phyloP scores from a whole-genome alignment of 2,113 vertebrate species.

The Sclerurus mexicanus region DNA sequence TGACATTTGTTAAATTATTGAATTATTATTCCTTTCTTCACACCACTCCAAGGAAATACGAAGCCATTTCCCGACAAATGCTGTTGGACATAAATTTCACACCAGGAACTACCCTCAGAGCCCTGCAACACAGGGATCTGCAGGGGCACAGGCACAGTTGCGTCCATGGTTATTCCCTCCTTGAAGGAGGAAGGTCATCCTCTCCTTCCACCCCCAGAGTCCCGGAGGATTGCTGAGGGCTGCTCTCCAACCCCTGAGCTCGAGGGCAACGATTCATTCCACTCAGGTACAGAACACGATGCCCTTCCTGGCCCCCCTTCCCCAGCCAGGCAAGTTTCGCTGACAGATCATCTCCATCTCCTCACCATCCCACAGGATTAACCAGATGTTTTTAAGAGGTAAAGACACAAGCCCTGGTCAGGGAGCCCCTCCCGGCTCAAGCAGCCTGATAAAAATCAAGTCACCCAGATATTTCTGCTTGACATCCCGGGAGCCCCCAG shows the following conservation, averaged over 20 bases:
- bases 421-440: not conserved
- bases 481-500: not conserved
- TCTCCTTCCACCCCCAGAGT: not conserved
- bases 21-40: not conserved
- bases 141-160: not conserved
- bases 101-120: not conserved
- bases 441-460: not conserved
- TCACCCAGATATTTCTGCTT: not conserved
- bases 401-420: not conserved
- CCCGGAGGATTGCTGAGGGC: not conserved
- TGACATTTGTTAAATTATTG: not conserved
- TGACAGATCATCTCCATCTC: not conserved
- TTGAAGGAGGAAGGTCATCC: not conserved
- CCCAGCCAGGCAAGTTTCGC: not conserved
- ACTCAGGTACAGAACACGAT: not conserved
- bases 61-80: not conserved
- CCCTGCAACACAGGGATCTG: not conserved
- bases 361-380: not conserved
- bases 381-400: not conserved
- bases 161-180: not conserved
- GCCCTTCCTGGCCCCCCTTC: not conserved
- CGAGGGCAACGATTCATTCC: not conserved
- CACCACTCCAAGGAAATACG: not conserved
- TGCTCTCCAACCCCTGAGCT: not conserved
- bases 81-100: not conserved